Evolutionary conservation across 2,888 invertebrate genomes (phyloP), one percentile per base, ranked within the genome.

Genomic region (Ichneumon xanthorius): DNA sequence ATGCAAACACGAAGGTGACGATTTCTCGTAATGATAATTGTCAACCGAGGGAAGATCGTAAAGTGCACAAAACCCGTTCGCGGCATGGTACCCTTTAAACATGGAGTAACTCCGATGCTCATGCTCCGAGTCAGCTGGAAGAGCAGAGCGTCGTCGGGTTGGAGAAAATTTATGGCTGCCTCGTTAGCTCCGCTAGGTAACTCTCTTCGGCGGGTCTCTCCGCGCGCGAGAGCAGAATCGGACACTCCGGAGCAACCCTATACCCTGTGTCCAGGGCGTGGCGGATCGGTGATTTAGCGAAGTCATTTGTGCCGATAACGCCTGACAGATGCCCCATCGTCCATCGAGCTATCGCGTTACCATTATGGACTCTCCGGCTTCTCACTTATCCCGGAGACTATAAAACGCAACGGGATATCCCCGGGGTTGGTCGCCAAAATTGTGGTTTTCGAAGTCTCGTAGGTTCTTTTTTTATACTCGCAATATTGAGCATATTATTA

Each of bases 261-360:
- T 93, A 91, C 90, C 75, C 89, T 86, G 86, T 91, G 93, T 91
- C 92, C 93, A 92, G 92, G 93, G 93, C 93, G 93, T 93, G 93
- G 92, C 91, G 88, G 89, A 93, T 93, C 89, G 88, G 89, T 93
- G 92, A 93, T 93, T 93, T 93, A 93, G 88, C 89, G 87, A 90
- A 91, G 91, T 92, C 92, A 92, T 93, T 93, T 92, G 92, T 91
- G 90, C 91, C 93, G 93, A 92, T 92, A 92, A 92, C 89, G 83
- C 90, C 45, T 89, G 92, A 93, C 92, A 92, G 92, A 92, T 92
- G 92, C 90, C 84, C 45, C 16, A 14, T 4, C 40, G 88, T 86
- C 85, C 88, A 87, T 85, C 88, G 82, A 73, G 86, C 63, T 85
- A 85, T 85, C 81, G 70, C 65, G 79, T 85, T 85, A 82, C 73